Percentiles rank a stretch among this genome's conserved stretches.
Conservation (phyloP, 1,140 invertebrate species). For the Drosophila pruinosa region DNA sequence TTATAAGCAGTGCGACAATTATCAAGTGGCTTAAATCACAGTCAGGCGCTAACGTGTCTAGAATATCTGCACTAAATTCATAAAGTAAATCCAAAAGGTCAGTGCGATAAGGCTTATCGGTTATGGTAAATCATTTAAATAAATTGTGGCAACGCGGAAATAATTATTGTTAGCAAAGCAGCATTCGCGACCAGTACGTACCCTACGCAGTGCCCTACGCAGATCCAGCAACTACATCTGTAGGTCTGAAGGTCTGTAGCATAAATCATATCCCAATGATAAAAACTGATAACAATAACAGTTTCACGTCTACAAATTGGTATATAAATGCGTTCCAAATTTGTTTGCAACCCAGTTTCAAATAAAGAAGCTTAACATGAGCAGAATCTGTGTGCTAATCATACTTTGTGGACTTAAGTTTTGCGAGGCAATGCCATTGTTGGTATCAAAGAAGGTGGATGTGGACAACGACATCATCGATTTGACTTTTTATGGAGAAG, state of each 20-base stretch:
- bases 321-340: constrained; percentile 8
- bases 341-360: not conserved
- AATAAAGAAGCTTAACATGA: constrained; percentile 82
- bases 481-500: constrained; percentile 43
- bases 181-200: not conserved
- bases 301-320: too few relatives aligned
- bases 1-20: not conserved
- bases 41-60: too few relatives aligned
- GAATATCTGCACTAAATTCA: not conserved
- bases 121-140: constrained; percentile 17
- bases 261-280: not conserved
- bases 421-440: constrained; percentile 41
- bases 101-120: constrained; percentile 27
- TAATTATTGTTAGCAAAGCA: not conserved
- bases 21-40: not conserved
- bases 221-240: not conserved
- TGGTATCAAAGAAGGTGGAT: not conserved
- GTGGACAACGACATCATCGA: constrained; percentile 29
- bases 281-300: not conserved
- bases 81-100: constrained; percentile 24
- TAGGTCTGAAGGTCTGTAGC: not conserved
- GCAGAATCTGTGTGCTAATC: constrained; percentile 83
- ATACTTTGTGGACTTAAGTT: constrained; percentile 65
- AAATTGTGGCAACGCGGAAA: constrained; percentile 8
- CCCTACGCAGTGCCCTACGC: too few relatives aligned